Evolutionary conservation across 2,797 vertebrate species (phyloP), one percentile per base, ranked within the genome.

Genomic region (Novumbra hubbsi): DNA sequence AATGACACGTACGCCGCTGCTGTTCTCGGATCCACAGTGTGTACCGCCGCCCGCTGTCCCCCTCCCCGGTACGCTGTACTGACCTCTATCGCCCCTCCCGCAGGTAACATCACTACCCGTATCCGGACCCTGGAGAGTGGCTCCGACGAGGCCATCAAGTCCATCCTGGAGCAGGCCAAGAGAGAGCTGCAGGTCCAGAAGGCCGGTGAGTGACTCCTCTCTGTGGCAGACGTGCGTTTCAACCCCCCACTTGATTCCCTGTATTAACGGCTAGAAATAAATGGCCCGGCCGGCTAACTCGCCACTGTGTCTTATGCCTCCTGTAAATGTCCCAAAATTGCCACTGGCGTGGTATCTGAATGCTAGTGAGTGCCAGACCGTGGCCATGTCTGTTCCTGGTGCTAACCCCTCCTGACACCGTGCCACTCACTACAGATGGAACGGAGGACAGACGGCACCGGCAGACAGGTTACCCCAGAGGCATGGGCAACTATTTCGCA

Each of bases 81-180:
- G 21, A 21, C 30, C 63, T 19, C 19, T 65, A 30, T 65, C 17
- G 63, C 17, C 27, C 27, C 6, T 69, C 57, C 65, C 34, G 5
- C 89, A 96, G 96, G 96, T 84, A 96, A 96, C 83, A 96, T 96
- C 88, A 96, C 96, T 76, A 96, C 95, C 5, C 88, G 95, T 65
- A 96, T 96, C 90, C 94, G 95, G 86, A 94, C 94, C 68, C 88
- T 95, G 0, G 95, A 96, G 84, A 92, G 92, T 0, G 92, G 95
- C 86, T 96, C 95, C 8, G 96, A 96, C 62, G 95, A 96, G 90
- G 95, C 96, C 76, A 96, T 96, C 90, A 96, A 96, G 91, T 96
- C 95, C 87, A 96, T 96, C 86, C 90, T 96, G 0, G 96, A 96
- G 71, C 95, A 96, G 91, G 95, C 95, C 87, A 96, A 96, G 91